Conservation (phyloP, 2,113 vertebrate species). For the Colinus virginianus region DNA sequence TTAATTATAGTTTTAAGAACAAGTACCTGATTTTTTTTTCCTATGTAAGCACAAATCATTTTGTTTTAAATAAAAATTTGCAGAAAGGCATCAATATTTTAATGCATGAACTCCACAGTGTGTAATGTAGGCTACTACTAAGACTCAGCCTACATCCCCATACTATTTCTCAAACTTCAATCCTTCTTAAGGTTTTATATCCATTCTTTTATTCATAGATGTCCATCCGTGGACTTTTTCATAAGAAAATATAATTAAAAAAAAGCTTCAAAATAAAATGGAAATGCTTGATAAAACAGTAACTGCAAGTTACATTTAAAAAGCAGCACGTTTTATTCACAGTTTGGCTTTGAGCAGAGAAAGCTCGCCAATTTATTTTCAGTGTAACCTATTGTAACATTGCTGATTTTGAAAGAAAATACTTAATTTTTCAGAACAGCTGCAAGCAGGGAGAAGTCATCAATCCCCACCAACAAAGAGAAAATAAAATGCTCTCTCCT, state of each 20-base stretch:
- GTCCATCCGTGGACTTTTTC: not conserved
- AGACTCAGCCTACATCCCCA: not conserved
- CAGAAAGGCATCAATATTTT: not conserved
- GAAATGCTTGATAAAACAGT: not conserved
- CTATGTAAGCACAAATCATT: not conserved
- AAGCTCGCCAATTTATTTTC: not conserved
- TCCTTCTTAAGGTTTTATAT: not conserved
- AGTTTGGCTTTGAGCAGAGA: not conserved
- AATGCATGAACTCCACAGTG: not conserved
- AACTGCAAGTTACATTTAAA: not conserved
- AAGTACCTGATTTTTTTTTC: not conserved
- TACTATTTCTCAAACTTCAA: not conserved
- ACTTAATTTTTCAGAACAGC: not conserved
- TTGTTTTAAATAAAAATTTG: not conserved
- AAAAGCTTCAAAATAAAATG: not conserved
- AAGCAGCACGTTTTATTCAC: not conserved
- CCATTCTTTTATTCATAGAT: not conserved
- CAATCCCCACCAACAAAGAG: conserved; percentile 36
- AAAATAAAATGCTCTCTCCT: conserved; percentile 49
- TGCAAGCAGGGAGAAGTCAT: conserved; percentile 12
- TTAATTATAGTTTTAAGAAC: not conserved
- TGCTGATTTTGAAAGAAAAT: conserved; percentile 14
- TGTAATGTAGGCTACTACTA: not conserved
- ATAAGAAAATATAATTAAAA: not conserved
- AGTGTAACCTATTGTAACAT: not conserved